Base-by-base conservation (phyloP, 2,113 vertebrate genomes). In the Marmota monax region DNA sequence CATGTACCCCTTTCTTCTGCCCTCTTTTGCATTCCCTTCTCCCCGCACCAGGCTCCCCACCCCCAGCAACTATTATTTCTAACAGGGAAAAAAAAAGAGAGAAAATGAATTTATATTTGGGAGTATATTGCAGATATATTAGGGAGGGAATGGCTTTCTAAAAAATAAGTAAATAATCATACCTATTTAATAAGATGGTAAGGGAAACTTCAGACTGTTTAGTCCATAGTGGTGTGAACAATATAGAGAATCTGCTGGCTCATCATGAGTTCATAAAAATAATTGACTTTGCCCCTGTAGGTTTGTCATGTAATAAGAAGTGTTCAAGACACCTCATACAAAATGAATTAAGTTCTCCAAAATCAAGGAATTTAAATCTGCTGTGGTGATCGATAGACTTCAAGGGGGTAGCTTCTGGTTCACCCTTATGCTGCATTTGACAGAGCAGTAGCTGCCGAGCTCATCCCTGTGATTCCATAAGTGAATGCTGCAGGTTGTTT, bases 401-500 rank as follows among this genome's bases (percentile, higher is more conserved):
- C 95, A 80, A 73, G 39, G 86, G 42, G 42, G 32, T 58, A 92
- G 58, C 29, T 97, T 95, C 87, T 42, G 80, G 89, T 94, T 96
- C 58, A 94, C 95, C 95, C 84, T 93, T 37, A 61, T 16, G 83
- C 34, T 96, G 78, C 63, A 74, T 97, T 97, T 94, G 96, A 97
- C 95, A 96, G 88, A 98, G 82, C 76, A 89, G 95, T 72, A 94
- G 48, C 58, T 85, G n/a, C 67, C 20, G 16, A 90, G 92, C 90
- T 96, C 78, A 25, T 97, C 93, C 82, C 94, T 96, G 58, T 94
- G 94, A 97, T 87, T 97, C 95, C 83, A 7, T 92, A 98, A 98
- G 97, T 93, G 97, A 98, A 98, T 98, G 96, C 96, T 98, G 92
- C 95, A 98, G 94, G 98, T 98, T 98, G 97, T 98, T 98, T 98